These are phyloP conservation scores for Herminia tarsipennalis DNA, from an alignment of 2,888 invertebrate genomes.

Conservation along the genomic window DNA sequence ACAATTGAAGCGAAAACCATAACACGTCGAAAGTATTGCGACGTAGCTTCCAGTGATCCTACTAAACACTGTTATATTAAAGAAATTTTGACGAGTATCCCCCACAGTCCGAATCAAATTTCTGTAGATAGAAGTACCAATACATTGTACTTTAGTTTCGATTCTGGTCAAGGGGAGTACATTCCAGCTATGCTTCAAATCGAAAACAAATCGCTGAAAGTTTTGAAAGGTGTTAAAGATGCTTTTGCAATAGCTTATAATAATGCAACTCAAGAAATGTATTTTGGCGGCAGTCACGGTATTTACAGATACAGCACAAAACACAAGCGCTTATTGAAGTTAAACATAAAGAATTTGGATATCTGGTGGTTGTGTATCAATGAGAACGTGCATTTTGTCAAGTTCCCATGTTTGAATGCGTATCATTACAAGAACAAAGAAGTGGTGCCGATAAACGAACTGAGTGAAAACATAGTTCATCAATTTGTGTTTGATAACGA, in stretches of 20 bases:
- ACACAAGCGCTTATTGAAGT: constrained; percentile 51
- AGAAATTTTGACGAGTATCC: constrained; percentile 58
- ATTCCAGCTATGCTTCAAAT: constrained; percentile 62
- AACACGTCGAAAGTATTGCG: constrained; percentile 54
- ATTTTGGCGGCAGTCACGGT: constrained; percentile 74
- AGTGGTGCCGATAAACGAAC: constrained; percentile 45
- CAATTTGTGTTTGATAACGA: constrained; percentile 69
- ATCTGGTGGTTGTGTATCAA: constrained; percentile 74
- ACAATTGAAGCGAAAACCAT: constrained; percentile 26
- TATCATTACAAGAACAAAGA: constrained; percentile 61
- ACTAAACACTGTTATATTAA: constrained; percentile 63
- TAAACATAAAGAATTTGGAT: constrained; percentile 63
- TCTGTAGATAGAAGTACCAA: constrained; percentile 63
- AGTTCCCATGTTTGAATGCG: constrained; percentile 67
- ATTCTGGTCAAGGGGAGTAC: constrained; percentile 70
- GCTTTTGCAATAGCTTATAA: constrained; percentile 70
- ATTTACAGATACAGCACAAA: constrained; percentile 65
- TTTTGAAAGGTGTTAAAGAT: constrained; percentile 72
- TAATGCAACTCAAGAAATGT: constrained; percentile 52
- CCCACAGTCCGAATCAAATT: constrained; percentile 74
- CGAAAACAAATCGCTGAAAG: constrained; percentile 58
- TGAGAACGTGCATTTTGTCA: constrained; percentile 63
- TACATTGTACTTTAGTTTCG: constrained; percentile 72
- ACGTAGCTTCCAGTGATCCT: constrained; percentile 50
- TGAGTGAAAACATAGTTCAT: constrained; percentile 56